Evolutionary conservation across 2,888 invertebrate genomes (phyloP).

Genomic region (Prenolepis imparis): DNA sequence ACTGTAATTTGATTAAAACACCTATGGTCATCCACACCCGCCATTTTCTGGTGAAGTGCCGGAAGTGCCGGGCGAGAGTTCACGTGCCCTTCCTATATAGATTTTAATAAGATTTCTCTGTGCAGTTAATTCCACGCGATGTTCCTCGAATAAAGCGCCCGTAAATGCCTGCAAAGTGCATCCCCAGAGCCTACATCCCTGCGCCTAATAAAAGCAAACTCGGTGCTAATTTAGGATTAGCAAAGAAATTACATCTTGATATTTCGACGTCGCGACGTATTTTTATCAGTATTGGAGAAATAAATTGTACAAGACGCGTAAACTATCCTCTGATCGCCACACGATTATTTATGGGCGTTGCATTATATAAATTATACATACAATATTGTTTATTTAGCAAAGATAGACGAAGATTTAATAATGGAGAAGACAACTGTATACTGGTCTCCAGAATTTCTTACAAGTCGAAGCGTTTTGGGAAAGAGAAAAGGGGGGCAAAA

Average conservation of each 20-base stretch:
- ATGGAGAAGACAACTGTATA: slow-evolving; percentile 14
- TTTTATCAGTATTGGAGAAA: too few relatives aligned
- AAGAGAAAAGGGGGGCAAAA: background rate
- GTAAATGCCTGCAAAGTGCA: slow-evolving; percentile 64
- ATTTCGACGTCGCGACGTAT: background rate
- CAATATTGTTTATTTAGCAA: slow-evolving; percentile 4
- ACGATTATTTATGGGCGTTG: too few relatives aligned
- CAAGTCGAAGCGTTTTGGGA: slow-evolving; percentile 39
- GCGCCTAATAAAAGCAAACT: slow-evolving; percentile 10
- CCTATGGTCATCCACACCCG: slow-evolving; percentile 63
- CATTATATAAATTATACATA: too few relatives aligned
- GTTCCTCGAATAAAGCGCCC: slow-evolving; percentile 63
- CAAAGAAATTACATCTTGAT: background rate
- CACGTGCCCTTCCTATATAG: slow-evolving; percentile 30
- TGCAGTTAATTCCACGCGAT: slow-evolving; percentile 66
- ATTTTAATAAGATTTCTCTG: slow-evolving; percentile 75
- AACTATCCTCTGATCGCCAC: too few relatives aligned
- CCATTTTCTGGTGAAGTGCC: slow-evolving; percentile 48
- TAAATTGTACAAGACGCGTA: too few relatives aligned
- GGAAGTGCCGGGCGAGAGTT: slow-evolving; percentile 7
- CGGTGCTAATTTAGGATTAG: background rate
- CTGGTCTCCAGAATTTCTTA: slow-evolving; percentile 32
- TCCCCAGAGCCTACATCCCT: slow-evolving; percentile 34
- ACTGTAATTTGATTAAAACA: slow-evolving; percentile 79
- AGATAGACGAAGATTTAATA: slow-evolving; percentile 4